Conservation (phyloP, 1,140 invertebrate genomes). For the Paracyclopina nana region DNA sequence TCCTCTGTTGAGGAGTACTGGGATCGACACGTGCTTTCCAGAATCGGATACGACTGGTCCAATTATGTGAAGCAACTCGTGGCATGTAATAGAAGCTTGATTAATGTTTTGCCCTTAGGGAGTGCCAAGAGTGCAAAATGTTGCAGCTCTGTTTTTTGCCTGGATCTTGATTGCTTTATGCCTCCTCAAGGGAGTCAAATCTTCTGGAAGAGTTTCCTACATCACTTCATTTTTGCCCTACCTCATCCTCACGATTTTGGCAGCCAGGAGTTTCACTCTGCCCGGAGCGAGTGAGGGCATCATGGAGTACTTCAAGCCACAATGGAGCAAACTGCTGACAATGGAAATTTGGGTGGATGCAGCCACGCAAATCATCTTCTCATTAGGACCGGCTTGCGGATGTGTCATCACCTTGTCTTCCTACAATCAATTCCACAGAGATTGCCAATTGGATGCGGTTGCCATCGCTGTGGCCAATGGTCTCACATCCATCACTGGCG, state of each 20-base stretch:
- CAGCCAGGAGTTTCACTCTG: conserved; percentile 49
- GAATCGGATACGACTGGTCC: too few species aligned
- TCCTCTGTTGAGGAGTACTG: conserved; percentile 17
- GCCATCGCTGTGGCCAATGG: conserved; percentile 28
- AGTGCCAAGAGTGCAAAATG: not conserved
- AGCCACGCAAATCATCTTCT: conserved; percentile 27
- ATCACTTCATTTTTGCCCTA: conserved; percentile 70
- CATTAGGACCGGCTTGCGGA: conserved; percentile 33
- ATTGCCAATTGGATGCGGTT: conserved; percentile 24
- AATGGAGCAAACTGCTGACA: not conserved
- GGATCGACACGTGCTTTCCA: conserved; percentile 11
- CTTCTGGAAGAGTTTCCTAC: conserved; percentile 76
- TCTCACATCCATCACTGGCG: conserved; percentile 39
- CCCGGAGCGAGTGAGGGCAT: conserved; percentile 53
- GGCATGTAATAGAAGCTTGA: too few species aligned
- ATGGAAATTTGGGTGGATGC: conserved; percentile 16
- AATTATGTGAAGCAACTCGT: too few species aligned
- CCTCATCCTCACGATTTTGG: conserved; percentile 47
- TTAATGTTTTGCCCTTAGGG: too few species aligned
- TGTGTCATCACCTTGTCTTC: conserved; percentile 37
- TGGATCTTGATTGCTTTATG: conserved; percentile 57
- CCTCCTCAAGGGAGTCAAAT: conserved; percentile 52
- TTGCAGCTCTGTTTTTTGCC: conserved; percentile 44
- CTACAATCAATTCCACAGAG: conserved; percentile 27
- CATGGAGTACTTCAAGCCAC: conserved; percentile 25